Evolutionary conservation across 2,113 vertebrate species (phyloP).

Genomic region (Alexandromys fortis): DNA sequence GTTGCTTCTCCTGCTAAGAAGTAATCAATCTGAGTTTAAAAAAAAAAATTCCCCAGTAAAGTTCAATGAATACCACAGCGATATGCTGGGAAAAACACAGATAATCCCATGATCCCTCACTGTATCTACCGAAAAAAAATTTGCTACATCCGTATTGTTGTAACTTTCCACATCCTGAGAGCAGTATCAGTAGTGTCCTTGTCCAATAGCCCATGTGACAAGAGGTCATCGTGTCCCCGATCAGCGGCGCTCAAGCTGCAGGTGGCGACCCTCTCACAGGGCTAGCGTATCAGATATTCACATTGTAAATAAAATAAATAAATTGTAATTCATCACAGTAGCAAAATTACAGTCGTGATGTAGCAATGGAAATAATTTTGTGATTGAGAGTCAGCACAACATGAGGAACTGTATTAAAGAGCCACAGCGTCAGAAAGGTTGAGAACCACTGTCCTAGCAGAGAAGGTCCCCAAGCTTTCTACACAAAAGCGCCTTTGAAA

Average conservation of each 20-base stretch:
- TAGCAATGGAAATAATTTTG: background rate
- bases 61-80: background rate
- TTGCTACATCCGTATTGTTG: accelerated
- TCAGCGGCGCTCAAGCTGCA: background rate
- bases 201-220: background rate
- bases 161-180: background rate
- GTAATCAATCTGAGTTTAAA: background rate
- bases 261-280: background rate
- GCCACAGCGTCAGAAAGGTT: background rate
- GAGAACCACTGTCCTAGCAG: background rate
- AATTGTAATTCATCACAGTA: background rate
- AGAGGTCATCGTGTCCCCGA: background rate
- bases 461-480: background rate
- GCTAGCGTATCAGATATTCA: background rate
- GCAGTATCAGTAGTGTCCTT: background rate
- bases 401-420: background rate
- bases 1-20: slow-evolving; percentile 8
- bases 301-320: background rate
- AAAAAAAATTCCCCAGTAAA: background rate
- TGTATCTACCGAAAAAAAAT: background rate
- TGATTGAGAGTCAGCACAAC: background rate
- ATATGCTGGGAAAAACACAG: background rate
- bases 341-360: background rate
- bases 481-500: background rate
- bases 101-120: background rate